Evolutionary conservation across 2,797 vertebrate species (phyloP), one percentile per base, ranked within the genome.

Genomic region (Garrulus glandarius): DNA sequence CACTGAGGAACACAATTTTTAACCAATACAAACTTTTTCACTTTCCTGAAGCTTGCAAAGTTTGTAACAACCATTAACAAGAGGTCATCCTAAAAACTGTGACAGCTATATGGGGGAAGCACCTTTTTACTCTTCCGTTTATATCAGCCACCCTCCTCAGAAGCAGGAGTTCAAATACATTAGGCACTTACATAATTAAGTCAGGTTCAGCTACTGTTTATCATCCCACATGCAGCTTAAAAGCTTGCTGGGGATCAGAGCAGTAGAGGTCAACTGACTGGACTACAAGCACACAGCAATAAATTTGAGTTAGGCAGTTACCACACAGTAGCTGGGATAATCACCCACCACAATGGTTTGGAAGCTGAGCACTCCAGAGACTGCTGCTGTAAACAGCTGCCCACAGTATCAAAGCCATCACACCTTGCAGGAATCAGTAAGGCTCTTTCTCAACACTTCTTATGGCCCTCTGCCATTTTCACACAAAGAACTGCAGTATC

Each of bases 281-380:
- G 46, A 50, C 50, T 53, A 24, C n/a, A n/a, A 70, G 78, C n/a
- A 43, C 61, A 19, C 0, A 21, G 59, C 60, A 88, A 9, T 53
- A 79, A 79, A 63, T 34, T 0, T 9, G 41, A 80, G 53, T 39
- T 5, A 27, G 27, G 75, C 68, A 67, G 70, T 14, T 15, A 44
- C 12, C 60, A 64, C 1, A 2, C 57, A 59, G 70, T 5, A 61
- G 53, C 43, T 50, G 56, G n/a, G 56, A 39, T 26, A 70, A 84
- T 32, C 17, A 0, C 32, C 32, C 74, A 78, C 30, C 50, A 61
- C 53, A 21, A 11, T 5, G 29, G 36, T 20, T 7, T 37, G 1
- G 9, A 74, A 87, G 49, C 49, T 23, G 37, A 0, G 0, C 1
- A 0, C 15, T 75, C 30, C 61, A 29, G 32, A 34, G 17, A 24